phyloP scores from a whole-genome alignment of 2,888 invertebrate species.

The Invenusta paracnida region DNA sequence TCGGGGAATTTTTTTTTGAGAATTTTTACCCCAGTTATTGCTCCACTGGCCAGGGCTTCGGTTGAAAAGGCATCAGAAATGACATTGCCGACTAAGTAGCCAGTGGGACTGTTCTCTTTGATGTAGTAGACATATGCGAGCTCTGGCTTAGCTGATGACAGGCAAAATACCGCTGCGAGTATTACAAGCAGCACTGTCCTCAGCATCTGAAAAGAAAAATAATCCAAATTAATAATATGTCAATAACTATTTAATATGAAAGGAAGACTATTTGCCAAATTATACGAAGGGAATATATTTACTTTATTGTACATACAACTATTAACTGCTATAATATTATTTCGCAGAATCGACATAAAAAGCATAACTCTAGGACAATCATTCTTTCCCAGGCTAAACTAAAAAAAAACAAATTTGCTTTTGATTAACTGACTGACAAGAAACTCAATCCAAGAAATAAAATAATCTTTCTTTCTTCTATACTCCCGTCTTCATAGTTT shows the following conservation, averaged over 20 bases:
- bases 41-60: neutral
- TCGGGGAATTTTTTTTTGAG: conserved; percentile 5
- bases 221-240: neutral
- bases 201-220: neutral
- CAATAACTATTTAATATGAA: neutral
- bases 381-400: too few species aligned
- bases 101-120: neutral
- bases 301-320: too few species aligned
- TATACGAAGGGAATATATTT: neutral
- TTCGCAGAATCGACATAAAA: too few species aligned
- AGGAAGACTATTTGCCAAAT: too few species aligned
- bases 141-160: neutral
- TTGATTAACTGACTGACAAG: too few species aligned
- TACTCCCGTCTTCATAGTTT: neutral
- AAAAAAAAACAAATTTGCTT: too few species aligned
- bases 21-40: neutral
- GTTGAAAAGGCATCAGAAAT: neutral
- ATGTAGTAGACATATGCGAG: neutral
- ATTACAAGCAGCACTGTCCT: neutral
- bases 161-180: neutral
- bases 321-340: too few species aligned
- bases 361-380: too few species aligned
- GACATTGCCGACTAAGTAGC: neutral
- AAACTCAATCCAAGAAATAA: too few species aligned
- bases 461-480: neutral